Evolutionary conservation across 2,797 vertebrate species (phyloP), one percentile per base, ranked within the genome.

Genomic region (Kryptolebias ocellatus): DNA sequence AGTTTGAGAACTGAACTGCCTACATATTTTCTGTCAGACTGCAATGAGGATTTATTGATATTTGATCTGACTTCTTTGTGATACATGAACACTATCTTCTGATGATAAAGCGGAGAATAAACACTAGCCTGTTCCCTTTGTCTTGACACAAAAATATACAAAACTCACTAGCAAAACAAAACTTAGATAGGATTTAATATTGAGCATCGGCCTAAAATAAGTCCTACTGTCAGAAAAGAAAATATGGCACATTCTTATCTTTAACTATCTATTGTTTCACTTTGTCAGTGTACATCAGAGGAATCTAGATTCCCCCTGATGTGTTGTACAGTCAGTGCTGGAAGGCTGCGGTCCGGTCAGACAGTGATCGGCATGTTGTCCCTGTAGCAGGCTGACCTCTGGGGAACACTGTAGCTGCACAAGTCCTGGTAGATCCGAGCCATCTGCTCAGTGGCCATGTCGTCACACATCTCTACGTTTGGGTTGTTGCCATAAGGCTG

Each of bases 351-450:
- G 34, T 65, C 60, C 8, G 60, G 17, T 93, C 85, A 92, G 92
- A 93, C 12, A 72, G 94, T 92, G 93, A 95, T 95, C 84, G 96
- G 86, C 94, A 96, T 1, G 94, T 93, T 94, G 60, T 95, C 93
- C 62, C 94, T 89, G 82, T 93, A 94, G 83, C 93, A 93, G 58
- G 90, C 52, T 20, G 86, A 56, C 69, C 92, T 91, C 81, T 91
- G 94, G 31, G 92, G 89, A 69, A 74, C 67, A 1, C 89, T 90
- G 70, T 93, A 95, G 2, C 94, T 81, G 29, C 97, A 99, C 65
- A 96, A 89, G 76, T 98, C 98, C 70, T 96, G 95, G 83, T 96
- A 96, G 90, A 97, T 96, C 64, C 94, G 94, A 60, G 95, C 96
- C 91, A 96, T 86, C 76, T 95, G 96, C n/a, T 98, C 96, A 0